These are phyloP conservation scores for Aricia agestis DNA, from an alignment of 1,140 invertebrate genomes.

Conservation along the genomic window DNA sequence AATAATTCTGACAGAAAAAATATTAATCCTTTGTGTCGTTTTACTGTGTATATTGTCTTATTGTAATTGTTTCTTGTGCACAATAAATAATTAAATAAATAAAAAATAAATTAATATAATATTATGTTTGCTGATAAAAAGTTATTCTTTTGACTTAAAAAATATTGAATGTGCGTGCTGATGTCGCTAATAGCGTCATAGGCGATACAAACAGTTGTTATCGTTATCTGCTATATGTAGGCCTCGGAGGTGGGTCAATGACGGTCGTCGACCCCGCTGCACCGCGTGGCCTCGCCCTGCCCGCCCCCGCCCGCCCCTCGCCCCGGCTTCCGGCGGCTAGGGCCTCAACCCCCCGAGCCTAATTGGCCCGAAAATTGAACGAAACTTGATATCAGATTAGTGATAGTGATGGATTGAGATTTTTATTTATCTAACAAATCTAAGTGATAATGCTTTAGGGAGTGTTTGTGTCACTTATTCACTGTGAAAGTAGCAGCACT, in stretches of 20 bases:
- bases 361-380: slow-evolving; percentile 29
- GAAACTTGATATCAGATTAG: slow-evolving; percentile 17
- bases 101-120: too few relatives aligned
- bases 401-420: too few relatives aligned
- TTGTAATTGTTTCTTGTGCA: too few relatives aligned
- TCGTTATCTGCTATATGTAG: slow-evolving; percentile 67
- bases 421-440: too few relatives aligned
- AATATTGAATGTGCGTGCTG: neutral
- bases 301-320: slow-evolving; percentile 26
- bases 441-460: too few relatives aligned
- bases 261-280: slow-evolving; percentile 67
- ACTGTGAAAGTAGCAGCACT: too few relatives aligned
- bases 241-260: slow-evolving; percentile 70
- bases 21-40: too few relatives aligned
- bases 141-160: neutral
- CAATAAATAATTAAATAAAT: too few relatives aligned
- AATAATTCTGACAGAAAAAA: too few relatives aligned
- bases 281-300: slow-evolving; percentile 58
- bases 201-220: slow-evolving; percentile 39
- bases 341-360: slow-evolving; percentile 19
- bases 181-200: slow-evolving; percentile 12
- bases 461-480: too few relatives aligned
- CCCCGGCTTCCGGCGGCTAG: neutral
- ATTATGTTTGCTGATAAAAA: too few relatives aligned
- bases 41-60: too few relatives aligned